Evolutionary conservation across 2,888 invertebrate genomes (phyloP).

Genomic region (Lucinisca nassula): DNA sequence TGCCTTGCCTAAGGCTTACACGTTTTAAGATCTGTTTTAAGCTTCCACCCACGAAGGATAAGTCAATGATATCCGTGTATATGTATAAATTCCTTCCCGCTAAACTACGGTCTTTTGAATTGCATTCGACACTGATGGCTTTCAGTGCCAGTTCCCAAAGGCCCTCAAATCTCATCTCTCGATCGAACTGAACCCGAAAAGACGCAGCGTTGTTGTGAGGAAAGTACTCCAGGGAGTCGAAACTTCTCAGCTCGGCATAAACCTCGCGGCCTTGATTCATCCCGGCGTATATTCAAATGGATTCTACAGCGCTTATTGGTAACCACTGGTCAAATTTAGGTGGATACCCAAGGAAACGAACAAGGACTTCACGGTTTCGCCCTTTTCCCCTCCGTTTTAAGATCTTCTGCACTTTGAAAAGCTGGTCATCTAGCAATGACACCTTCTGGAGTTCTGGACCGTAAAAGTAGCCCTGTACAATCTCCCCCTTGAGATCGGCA

Average conservation of each 20-base stretch:
- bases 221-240: neutral
- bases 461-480: neutral
- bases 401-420: neutral
- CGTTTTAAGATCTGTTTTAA: too few relatives aligned
- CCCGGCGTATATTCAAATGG: neutral
- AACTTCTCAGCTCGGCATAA: neutral
- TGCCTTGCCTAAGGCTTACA: too few relatives aligned
- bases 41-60: too few relatives aligned
- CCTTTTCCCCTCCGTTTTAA: neutral
- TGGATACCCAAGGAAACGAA: neutral
- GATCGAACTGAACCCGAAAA: neutral
- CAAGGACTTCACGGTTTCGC: neutral
- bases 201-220: neutral
- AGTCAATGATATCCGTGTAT: too few relatives aligned
- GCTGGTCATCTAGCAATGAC: neutral
- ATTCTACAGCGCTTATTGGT: neutral
- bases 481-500: neutral
- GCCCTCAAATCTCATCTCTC: neutral
- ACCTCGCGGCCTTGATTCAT: neutral
- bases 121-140: neutral
- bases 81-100: neutral
- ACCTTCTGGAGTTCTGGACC: slow-evolving; percentile 10
- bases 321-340: neutral
- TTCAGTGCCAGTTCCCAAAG: neutral
- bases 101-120: neutral